phyloP scores from a whole-genome alignment of 2,888 invertebrate genomes.

The Xestia ashworthii region DNA sequence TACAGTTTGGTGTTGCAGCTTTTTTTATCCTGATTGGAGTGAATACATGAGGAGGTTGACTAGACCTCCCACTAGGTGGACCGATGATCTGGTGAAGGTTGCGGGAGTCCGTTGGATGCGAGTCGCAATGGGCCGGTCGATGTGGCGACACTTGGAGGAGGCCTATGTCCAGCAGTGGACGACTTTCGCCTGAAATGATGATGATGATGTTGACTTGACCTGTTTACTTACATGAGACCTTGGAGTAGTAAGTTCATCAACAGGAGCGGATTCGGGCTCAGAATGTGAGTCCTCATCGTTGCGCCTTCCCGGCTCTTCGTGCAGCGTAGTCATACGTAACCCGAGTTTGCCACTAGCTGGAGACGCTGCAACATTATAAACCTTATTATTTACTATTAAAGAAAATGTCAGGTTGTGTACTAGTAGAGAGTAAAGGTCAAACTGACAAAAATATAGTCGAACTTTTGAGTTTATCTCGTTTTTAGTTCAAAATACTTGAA shows the following conservation, averaged over 20 bases:
- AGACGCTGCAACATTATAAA: slow-evolving; percentile 91
- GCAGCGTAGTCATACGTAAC: slow-evolving; percentile 97
- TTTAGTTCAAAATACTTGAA: slow-evolving; percentile 24
- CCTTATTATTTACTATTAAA: neutral
- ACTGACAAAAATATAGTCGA: slow-evolving; percentile 15
- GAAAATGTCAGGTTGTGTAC: neutral
- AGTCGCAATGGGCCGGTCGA: too few relatives aligned
- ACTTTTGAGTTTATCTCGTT: slow-evolving; percentile 29
- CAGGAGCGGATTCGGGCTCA: slow-evolving; percentile 85
- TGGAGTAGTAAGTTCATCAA: slow-evolving; percentile 83
- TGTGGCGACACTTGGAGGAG: too few relatives aligned
- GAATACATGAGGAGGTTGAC: too few relatives aligned
- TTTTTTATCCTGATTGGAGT: too few relatives aligned
- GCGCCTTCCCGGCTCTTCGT: slow-evolving; percentile 94
- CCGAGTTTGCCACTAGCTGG: slow-evolving; percentile 96
- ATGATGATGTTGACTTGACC: neutral
- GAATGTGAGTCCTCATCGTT: slow-evolving; percentile 89
- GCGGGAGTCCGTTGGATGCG: too few relatives aligned
- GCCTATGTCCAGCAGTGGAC: too few relatives aligned
- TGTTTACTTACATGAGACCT: slow-evolving; percentile 79
- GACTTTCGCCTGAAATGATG: too few relatives aligned
- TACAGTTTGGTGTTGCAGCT: too few relatives aligned
- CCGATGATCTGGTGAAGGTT: too few relatives aligned
- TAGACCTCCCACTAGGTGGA: too few relatives aligned
- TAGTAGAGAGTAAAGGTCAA: neutral